A percentile compares a stretch with the other conserved stretches of the same genome.
Conservation (phyloP, 1,140 invertebrate genomes). For the Nomia melanderi region DNA sequence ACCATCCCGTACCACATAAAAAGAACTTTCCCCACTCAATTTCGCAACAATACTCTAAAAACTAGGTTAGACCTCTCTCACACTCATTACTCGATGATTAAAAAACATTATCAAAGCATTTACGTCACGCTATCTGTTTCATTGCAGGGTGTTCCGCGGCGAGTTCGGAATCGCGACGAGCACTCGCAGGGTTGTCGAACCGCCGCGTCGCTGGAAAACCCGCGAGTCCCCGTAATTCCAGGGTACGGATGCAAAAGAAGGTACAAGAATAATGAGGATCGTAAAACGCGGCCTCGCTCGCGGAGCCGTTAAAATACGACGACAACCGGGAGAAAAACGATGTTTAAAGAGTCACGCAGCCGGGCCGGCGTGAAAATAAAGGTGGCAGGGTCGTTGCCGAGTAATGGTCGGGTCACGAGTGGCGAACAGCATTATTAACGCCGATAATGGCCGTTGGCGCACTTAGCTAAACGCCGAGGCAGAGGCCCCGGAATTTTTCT, state of each 20-base stretch:
- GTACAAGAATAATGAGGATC: constrained; percentile 29
- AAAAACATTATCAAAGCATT: too few species aligned
- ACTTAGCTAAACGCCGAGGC: constrained; percentile 66
- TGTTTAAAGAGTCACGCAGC: constrained; percentile 13
- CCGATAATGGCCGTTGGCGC: constrained; percentile 65
- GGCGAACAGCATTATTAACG: constrained; percentile 55
- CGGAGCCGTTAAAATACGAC: constrained; percentile 25
- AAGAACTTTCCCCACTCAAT: too few species aligned
- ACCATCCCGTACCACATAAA: too few species aligned
- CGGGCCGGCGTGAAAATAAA: constrained; percentile 24
- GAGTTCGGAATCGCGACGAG: too few species aligned
- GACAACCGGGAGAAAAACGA: background rate
- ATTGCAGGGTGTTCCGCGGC: too few species aligned
- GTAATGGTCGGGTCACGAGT: constrained; percentile 39
- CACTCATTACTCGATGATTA: too few species aligned
- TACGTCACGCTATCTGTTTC: too few species aligned
- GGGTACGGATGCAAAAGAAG: background rate
- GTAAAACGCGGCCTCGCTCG: constrained; percentile 19
- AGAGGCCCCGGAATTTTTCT: constrained; percentile 14
- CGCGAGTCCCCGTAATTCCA: background rate
- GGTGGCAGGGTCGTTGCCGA: constrained; percentile 32
- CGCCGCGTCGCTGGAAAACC: background rate
- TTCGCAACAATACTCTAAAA: too few species aligned
- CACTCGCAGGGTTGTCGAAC: background rate
- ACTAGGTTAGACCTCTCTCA: too few species aligned